Evolutionary conservation across 1,140 invertebrate genomes (phyloP).

Genomic region (Drosophila lini): DNA sequence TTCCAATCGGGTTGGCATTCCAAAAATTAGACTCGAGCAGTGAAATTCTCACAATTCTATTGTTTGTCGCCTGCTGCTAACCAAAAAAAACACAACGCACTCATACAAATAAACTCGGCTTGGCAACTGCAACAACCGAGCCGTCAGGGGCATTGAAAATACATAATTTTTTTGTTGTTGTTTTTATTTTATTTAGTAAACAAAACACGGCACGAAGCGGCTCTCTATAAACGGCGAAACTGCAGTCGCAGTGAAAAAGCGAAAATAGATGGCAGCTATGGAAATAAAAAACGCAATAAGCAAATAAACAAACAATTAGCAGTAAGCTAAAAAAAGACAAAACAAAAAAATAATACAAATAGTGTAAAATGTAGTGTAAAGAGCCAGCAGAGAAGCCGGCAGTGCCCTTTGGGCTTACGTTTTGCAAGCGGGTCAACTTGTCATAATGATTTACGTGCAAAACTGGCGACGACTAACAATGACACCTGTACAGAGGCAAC

Average conservation of each 20-base stretch:
- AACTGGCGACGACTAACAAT: conserved; percentile 47
- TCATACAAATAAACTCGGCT: conserved; percentile 52
- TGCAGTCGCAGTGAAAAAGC: conserved; percentile 31
- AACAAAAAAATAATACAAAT: conserved; percentile 3
- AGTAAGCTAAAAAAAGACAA: conserved; percentile 27
- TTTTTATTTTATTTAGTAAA: conserved; percentile 63
- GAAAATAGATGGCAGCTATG: conserved; percentile 23
- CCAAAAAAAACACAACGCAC: conserved; percentile 30
- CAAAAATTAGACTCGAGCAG: conserved; percentile 22
- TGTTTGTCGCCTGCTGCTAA: conserved; percentile 49
- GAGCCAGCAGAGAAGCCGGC: conserved; percentile 29
- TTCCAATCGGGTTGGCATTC: conserved; percentile 16
- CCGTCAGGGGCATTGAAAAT: conserved; percentile 8
- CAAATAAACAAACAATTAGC: conserved; percentile 80
- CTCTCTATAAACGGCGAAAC: conserved; percentile 20
- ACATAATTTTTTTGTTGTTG: conserved; percentile 6
- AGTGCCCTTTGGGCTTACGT: conserved; percentile 40
- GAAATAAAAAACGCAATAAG: conserved; percentile 67
- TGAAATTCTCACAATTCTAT: conserved; percentile 41
- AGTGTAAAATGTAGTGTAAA: conserved; percentile 7
- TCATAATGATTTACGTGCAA: conserved; percentile 73
- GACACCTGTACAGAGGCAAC: conserved; percentile 48
- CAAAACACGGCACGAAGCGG: conserved; percentile 27
- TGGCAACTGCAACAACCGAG: conserved; percentile 23
- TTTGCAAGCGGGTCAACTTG: conserved; percentile 77